Base-by-base conservation (phyloP, 2,888 invertebrate genomes). In the Andricus curvator region DNA sequence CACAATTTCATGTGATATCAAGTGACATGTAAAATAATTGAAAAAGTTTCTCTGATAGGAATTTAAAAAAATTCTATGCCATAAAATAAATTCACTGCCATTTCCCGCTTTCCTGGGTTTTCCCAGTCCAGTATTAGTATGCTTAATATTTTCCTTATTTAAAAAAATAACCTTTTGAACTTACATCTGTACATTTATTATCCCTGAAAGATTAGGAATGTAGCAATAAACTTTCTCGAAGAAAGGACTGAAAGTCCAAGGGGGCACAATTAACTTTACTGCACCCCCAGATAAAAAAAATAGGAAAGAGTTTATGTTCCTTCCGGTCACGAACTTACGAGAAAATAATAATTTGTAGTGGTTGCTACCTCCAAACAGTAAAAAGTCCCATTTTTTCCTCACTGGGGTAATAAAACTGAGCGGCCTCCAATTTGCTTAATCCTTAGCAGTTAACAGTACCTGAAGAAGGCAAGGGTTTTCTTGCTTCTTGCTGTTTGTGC, bases 371-470 rank as follows among this genome's bases (percentile, higher is more conserved):
- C 33, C 13, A 22, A 74, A 74, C 56, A 74, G 74, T 74, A 74
- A 74, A 74, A 56, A 33, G n/a, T 13, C 51, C 68, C 20, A 74
- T 74, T 74, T 74, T 74, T 74, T 17, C 4, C 33, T 13, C 2
- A 33, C 8, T 9, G 29, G n/a, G 51, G 56, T 51, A 56, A 33
- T 74, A 74, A 74, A 74, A 74, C 20, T 74, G 29, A 51, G 29
- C 20, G 48, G 22, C 44, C 41, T 68, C 20, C 70, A 74, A 74
- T 56, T 74, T 74, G 56, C 74, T 56, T 74, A 64, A 74, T 74
- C 74, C 56, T 33, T 74, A 74, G 51, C n/a, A 15, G 77, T 37
- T 84, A 85, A 87, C 86, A 81, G 84, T 83, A 81, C 70, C 80
- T 74, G 29, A 66, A 79, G 80, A 85, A 84, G 81, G 77, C 67